Conservation (phyloP, 2,797 vertebrate species). For the Mormyrus proboscirostris region DNA sequence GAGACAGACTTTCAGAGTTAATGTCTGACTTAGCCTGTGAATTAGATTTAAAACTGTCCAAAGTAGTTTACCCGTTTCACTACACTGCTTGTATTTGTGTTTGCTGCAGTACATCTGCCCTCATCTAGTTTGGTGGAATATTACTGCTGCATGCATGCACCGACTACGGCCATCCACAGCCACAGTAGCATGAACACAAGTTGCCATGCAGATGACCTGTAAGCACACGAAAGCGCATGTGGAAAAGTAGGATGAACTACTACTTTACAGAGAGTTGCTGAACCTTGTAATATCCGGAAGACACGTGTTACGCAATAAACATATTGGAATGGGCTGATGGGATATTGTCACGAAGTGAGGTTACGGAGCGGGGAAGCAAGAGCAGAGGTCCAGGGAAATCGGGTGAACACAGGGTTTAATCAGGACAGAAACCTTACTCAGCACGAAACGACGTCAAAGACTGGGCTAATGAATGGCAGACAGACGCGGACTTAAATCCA, state of each 20-base stretch:
- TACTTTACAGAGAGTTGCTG: not conserved
- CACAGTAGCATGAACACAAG: not conserved
- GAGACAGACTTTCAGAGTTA: not conserved
- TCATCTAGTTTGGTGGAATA: too few species aligned
- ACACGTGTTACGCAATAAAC: not conserved
- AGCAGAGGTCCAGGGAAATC: too few species aligned
- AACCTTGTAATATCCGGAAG: not conserved
- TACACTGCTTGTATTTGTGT: not conserved
- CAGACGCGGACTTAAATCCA: too few species aligned
- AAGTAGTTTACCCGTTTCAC: not conserved
- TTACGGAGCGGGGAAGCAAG: too few species aligned
- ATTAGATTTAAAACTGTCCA: not conserved
- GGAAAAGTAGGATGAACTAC: not conserved
- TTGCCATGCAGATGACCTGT: not conserved
- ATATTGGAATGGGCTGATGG: not conserved
- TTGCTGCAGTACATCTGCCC: not conserved
- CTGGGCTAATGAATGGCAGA: too few species aligned
- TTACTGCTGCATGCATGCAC: too few species aligned
- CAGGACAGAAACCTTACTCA: too few species aligned
- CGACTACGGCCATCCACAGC: too few species aligned
- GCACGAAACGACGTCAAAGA: too few species aligned
- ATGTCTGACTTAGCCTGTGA: not conserved
- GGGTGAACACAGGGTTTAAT: too few species aligned
- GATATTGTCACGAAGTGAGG: too few species aligned
- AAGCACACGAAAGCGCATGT: not conserved